Evolutionary conservation across 2,113 vertebrate species (phyloP).

Genomic region (Hypocryptadius cinnamomeus): DNA sequence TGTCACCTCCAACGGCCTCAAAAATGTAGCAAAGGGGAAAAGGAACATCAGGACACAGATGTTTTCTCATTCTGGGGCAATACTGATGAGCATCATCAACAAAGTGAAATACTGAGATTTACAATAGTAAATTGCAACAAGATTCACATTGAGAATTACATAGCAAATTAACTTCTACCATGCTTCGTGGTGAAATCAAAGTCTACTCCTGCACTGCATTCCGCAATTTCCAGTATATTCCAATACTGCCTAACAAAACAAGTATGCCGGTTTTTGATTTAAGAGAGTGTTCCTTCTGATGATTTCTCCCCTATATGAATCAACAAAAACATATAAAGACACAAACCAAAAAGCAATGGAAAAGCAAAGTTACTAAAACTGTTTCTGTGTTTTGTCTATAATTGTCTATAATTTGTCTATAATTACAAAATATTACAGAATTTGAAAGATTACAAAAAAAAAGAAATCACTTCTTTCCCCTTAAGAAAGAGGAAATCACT

Average conservation of each 20-base stretch:
- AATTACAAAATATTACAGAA: not conserved
- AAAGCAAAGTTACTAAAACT: not conserved
- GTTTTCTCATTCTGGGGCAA: not conserved
- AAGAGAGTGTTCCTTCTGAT: not conserved
- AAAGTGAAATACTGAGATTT: not conserved
- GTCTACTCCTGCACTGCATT: not conserved
- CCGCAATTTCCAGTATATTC: not conserved
- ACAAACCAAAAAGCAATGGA: not conserved
- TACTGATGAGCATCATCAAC: not conserved
- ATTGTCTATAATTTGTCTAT: not conserved
- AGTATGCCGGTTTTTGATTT: not conserved
- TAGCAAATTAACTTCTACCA: not conserved
- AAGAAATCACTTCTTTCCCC: not conserved
- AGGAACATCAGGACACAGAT: not conserved
- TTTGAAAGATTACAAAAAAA: not conserved
- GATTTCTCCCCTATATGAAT: not conserved
- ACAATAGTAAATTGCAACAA: not conserved
- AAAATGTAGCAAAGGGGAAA: not conserved
- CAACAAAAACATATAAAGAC: rapidly evolving
- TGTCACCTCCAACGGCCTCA: not conserved
- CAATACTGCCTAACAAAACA: not conserved
- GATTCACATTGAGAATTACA: not conserved
- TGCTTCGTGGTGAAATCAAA: not conserved
- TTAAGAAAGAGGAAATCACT: not conserved
- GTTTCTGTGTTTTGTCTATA: not conserved